A percentile compares a stretch with the other conserved stretches of the same genome.
Conservation (phyloP, 2,888 invertebrate species). For the Pyrrhia umbra region DNA sequence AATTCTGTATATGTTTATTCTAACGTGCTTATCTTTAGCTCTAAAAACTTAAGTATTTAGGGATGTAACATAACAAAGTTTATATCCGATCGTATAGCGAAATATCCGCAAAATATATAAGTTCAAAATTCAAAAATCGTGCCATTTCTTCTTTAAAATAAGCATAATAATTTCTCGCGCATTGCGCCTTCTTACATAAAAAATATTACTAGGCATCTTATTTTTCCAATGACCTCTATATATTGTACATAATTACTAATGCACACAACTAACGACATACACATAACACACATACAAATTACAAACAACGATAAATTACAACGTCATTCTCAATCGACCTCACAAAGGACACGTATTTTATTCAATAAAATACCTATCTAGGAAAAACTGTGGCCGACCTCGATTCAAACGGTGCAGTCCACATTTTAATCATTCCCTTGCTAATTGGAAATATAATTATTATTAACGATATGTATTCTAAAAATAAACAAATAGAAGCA, state of each 20-base stretch:
- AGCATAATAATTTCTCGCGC: no score
- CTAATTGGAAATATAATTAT: constrained; percentile 5
- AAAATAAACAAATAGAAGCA: no score
- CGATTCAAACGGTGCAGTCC: constrained; percentile 22
- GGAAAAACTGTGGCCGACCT: constrained; percentile 43
- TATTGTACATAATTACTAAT: not conserved
- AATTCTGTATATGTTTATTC: not conserved
- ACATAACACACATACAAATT: not conserved
- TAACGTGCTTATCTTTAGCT: not conserved
- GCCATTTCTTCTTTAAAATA: no score
- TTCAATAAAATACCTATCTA: constrained; percentile 26
- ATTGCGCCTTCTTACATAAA: no score
- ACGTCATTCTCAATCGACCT: constrained; percentile 11
- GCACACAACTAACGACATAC: not conserved
- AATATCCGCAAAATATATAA: no score
- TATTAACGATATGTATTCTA: constrained; percentile 1
- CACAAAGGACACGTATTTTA: constrained; percentile 27
- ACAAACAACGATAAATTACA: constrained; percentile 7
- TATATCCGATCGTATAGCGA: no score
- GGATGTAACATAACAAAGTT: no score
- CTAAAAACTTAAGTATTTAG: no score
- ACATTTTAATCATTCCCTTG: constrained; percentile 3
- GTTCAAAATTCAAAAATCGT: no score
- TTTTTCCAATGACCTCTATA: not conserved
- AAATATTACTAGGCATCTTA: no score